These are phyloP conservation scores for Drosophila auraria DNA, from an alignment of 1,140 invertebrate species.

Conservation along the genomic window DNA sequence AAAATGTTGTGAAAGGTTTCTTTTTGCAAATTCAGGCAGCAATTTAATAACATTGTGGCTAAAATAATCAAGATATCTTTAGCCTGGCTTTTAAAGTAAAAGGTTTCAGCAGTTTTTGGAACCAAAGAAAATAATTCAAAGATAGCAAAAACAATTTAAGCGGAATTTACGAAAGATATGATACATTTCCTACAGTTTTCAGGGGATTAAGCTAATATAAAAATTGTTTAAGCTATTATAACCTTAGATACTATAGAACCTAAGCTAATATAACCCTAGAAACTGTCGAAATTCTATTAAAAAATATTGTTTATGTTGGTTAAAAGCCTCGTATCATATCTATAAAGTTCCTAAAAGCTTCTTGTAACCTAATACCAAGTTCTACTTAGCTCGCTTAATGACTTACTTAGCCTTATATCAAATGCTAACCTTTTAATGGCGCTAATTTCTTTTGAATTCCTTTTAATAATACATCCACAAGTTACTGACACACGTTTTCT, in stretches of 20 bases:
- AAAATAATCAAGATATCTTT: neutral
- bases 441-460: neutral
- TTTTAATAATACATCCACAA: neutral
- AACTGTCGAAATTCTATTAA: neutral
- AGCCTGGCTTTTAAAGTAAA: neutral
- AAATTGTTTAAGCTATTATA: too few species aligned
- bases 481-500: neutral
- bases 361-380: neutral
- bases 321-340: neutral
- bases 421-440: neutral
- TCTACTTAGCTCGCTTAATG: too few species aligned
- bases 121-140: too few species aligned
- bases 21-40: constrained; percentile 6
- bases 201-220: too few species aligned
- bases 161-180: neutral
- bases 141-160: too few species aligned
- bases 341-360: neutral
- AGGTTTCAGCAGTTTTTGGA: neutral
- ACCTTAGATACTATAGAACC: too few species aligned
- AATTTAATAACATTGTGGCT: constrained; percentile 5
- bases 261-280: neutral
- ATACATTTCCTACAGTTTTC: too few species aligned
- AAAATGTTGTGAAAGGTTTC: constrained; percentile 47
- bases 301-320: neutral
- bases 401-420: neutral